Evolutionary conservation across 2,113 vertebrate species (phyloP), one percentile per base, ranked within the genome.

Genomic region (Gracilinanus agilis): DNA sequence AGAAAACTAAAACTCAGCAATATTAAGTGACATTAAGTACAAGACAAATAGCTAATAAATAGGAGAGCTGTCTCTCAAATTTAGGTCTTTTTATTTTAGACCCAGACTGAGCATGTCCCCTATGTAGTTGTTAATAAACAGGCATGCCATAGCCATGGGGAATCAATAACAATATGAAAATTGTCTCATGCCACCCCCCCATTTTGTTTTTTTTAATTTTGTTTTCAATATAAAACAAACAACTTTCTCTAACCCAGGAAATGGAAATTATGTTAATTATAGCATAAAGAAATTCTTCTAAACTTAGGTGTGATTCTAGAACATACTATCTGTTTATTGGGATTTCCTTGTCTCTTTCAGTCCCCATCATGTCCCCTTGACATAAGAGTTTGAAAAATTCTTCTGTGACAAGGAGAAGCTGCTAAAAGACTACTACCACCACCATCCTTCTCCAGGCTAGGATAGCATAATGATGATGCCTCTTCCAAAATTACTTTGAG

Each of bases 381-480:
- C n/a, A n/a, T 90, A 92, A 53, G 75, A 96, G 93, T 95, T 92
- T 90, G 53, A 96, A n/a, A 93, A 56, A 53, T 90, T 92, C 44
- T 90, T 91, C 90, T 95, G 67, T n/a, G 13, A n/a, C 34, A 16
- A 75, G 61, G 61, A 29, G 58, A 61, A 92, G 34, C 53, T 92
- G 91, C 75, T 95, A 6, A 49, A 89, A 61, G 27, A 93, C 55
- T 0, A 58, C 83, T 53, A 55, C 56, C 27, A 13, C 58, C 29
- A 21, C 29, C 11, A 13, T 16, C 34, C 67, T 75, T 75, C 5
- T 13, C 67, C n/a, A 75, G 67, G 21, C 56, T 89, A 94, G 94
- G 61, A 96, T 29, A 94, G 53, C 27, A 44, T 89, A 54, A 29
- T 16, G 89, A 93, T 55, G 23, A 25, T 90, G 12, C 9, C 44